These are phyloP conservation scores for Chrysemys picta DNA, from an alignment of 2,113 vertebrate genomes.

Conservation along the genomic window DNA sequence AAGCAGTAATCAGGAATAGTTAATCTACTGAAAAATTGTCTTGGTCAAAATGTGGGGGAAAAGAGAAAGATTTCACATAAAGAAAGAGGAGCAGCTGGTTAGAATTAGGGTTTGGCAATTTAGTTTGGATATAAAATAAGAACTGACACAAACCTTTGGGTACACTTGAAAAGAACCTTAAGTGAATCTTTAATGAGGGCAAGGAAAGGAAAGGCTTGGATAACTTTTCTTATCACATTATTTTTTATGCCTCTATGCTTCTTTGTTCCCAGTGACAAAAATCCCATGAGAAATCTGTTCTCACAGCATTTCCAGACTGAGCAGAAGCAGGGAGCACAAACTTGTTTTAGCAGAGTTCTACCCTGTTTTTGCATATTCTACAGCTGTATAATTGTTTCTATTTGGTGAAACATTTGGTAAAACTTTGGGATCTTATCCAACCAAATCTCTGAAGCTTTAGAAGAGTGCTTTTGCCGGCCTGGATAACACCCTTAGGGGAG, in stretches of 20 bases:
- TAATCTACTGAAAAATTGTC: neutral
- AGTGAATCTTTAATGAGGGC: neutral
- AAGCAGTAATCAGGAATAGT: neutral
- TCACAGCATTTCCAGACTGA: neutral
- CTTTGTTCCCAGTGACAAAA: neutral
- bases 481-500: neutral
- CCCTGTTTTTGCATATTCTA: neutral
- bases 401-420: neutral
- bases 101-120: neutral
- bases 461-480: neutral
- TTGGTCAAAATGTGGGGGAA: neutral
- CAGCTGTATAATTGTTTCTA: neutral
- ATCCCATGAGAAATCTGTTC: neutral
- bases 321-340: neutral
- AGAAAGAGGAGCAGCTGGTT: neutral
- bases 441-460: neutral
- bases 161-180: neutral
- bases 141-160: neutral
- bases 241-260: neutral
- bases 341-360: neutral
- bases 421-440: neutral
- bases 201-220: neutral
- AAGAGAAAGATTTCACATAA: neutral
- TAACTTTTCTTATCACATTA: neutral
- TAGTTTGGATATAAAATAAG: neutral